These are phyloP conservation scores for Polydrusus cervinus DNA, from an alignment of 2,888 invertebrate genomes.

Conservation along the genomic window DNA sequence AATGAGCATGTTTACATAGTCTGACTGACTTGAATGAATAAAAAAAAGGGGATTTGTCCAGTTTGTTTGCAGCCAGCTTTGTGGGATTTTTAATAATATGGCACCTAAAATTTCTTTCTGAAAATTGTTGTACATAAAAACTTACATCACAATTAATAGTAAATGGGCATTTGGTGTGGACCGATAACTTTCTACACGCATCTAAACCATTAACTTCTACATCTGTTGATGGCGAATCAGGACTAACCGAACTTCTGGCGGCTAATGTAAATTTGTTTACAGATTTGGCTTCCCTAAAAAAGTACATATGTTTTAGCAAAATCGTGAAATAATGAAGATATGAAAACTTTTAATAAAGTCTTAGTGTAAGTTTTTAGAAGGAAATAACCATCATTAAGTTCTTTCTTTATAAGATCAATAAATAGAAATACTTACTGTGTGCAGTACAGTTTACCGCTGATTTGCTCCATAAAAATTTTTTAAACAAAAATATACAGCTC, in stretches of 20 bases:
- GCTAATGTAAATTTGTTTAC: slow-evolving; percentile 54
- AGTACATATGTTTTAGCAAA: slow-evolving; percentile 8
- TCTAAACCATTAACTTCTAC: slow-evolving; percentile 24
- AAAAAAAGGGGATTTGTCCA: too few species aligned
- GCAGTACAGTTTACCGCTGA: slow-evolving; percentile 10
- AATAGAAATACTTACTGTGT: slow-evolving; percentile 38
- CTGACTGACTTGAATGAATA: too few species aligned
- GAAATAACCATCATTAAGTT: too few species aligned
- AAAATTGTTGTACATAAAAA: neutral
- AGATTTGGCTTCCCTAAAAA: slow-evolving; percentile 54
- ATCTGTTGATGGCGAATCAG: slow-evolving; percentile 54
- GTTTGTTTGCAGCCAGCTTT: too few species aligned
- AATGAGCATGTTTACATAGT: neutral
- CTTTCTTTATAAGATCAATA: too few species aligned
- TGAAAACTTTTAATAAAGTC: too few species aligned
- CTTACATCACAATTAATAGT: slow-evolving; percentile 26
- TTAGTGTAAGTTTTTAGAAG: too few species aligned
- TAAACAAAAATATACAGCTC: neutral
- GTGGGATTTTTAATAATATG: too few species aligned
- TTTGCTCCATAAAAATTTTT: slow-evolving; percentile 13
- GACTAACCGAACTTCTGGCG: slow-evolving; percentile 51
- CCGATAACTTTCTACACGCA: neutral
- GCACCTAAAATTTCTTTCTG: too few species aligned
- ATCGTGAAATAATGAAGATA: neutral
- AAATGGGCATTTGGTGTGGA: slow-evolving; percentile 3